Percentiles rank a stretch among this genome's conserved stretches.
Evolutionary conservation across 2,797 vertebrate genomes (phyloP).

Genomic region (Tauraco hartlaubi): DNA sequence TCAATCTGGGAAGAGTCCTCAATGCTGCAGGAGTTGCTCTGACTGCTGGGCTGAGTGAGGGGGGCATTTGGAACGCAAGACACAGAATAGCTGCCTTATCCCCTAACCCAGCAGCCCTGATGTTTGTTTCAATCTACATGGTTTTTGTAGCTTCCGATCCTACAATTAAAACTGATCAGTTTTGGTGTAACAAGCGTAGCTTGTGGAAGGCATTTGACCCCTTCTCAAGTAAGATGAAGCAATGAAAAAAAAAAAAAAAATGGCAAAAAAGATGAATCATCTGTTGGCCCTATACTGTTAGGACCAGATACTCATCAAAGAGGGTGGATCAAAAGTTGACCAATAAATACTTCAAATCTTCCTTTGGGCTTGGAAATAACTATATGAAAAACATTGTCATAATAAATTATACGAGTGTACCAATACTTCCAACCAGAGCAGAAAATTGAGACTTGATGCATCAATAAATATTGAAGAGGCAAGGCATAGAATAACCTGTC

Average conservation of each 20-base stretch:
- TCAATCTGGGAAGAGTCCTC: not conserved
- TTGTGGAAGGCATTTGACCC: slow-evolving; percentile 90
- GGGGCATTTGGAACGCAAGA: rapidly evolving
- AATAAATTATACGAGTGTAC: not conserved
- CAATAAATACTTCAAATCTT: not conserved
- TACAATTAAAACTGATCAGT: slow-evolving; percentile 87
- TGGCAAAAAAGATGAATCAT: not conserved
- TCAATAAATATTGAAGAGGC: not conserved
- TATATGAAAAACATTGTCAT: not conserved
- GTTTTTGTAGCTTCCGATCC: slow-evolving; percentile 91
- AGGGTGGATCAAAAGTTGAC: not conserved
- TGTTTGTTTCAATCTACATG: not conserved
- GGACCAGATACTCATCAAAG: not conserved
- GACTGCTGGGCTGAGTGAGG: not conserved
- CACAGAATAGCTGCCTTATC: not conserved
- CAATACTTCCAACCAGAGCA: not conserved
- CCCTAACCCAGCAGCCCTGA: not conserved
- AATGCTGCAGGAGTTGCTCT: not conserved
- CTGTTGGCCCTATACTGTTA: not conserved
- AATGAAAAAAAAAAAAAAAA: slow-evolving; percentile 87
- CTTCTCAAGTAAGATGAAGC: slow-evolving; percentile 90
- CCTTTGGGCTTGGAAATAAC: not conserved
- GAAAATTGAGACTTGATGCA: not conserved
- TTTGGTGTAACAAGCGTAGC: slow-evolving; percentile 92
- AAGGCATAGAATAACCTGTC: not conserved